A percentile compares a stretch with the other conserved stretches of the same genome.
phyloP scores from a whole-genome alignment of 2,888 invertebrate genomes.

The Sthenelais limicola region DNA sequence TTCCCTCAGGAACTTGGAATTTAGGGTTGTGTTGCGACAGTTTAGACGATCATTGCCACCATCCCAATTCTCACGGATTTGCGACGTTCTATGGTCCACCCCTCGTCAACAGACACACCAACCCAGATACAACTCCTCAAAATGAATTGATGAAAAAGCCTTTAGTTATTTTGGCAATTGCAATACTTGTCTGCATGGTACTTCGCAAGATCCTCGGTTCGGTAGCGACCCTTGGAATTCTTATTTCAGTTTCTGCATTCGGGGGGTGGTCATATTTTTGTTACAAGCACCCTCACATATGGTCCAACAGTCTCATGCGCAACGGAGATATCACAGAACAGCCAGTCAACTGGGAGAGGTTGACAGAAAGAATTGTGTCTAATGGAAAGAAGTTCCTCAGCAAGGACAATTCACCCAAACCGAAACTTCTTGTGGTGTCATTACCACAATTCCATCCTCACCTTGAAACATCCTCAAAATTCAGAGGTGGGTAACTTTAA shows the following conservation, averaged over 20 bases:
- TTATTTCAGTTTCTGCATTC: background rate
- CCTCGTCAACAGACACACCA: background rate
- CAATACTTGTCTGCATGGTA: background rate
- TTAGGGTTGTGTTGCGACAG: slow-evolving; percentile 6
- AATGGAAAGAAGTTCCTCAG: slow-evolving; percentile 3
- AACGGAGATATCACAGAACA: background rate
- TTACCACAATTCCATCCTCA: background rate
- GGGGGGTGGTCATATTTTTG: slow-evolving; percentile 16
- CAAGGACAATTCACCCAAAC: background rate
- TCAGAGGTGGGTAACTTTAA: background rate
- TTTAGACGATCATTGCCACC: slow-evolving; percentile 13
- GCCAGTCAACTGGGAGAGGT: background rate
- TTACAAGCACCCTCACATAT: slow-evolving; percentile 8
- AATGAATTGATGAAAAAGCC: background rate
- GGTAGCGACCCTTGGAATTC: background rate
- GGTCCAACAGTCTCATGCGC: slow-evolving; percentile 12
- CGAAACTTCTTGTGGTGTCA: slow-evolving; percentile 5
- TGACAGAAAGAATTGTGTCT: slow-evolving; percentile 1
- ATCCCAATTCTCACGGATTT: slow-evolving; percentile 18
- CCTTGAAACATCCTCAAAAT: background rate
- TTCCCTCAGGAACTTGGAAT: slow-evolving; percentile 22
- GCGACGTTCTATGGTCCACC: slow-evolving; percentile 7
- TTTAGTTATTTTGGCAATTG: background rate
- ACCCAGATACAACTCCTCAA: background rate
- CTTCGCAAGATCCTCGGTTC: background rate